These are phyloP conservation scores for Polydrusus cervinus DNA, from an alignment of 2,888 invertebrate species.

Conservation along the genomic window DNA sequence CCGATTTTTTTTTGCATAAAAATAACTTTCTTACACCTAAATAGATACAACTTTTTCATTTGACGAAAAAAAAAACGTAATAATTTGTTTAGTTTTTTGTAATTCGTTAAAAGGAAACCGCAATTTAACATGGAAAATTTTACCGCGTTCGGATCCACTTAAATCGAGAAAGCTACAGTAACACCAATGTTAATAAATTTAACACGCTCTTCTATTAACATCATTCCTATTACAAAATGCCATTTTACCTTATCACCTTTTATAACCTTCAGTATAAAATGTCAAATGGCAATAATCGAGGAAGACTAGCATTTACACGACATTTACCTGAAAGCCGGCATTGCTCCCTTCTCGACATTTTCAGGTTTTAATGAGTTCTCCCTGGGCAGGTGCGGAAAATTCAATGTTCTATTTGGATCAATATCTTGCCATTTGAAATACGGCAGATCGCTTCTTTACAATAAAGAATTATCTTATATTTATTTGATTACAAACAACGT, in stretches of 20 bases:
- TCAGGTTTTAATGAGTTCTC: constrained; percentile 28
- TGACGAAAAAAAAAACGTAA: too few species aligned
- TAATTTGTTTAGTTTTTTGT: too few species aligned
- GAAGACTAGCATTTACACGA: constrained; percentile 24
- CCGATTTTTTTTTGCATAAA: too few species aligned
- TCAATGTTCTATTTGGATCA: background rate
- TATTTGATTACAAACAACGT: background rate
- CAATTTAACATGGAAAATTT: too few species aligned
- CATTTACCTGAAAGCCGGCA: constrained; percentile 24
- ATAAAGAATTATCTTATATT: background rate
- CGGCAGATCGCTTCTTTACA: background rate
- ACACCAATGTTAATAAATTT: background rate
- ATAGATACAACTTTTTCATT: too few species aligned
- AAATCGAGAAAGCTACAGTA: too few species aligned
- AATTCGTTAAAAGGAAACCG: too few species aligned
- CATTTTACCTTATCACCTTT: constrained; percentile 12
- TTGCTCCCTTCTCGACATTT: constrained; percentile 20
- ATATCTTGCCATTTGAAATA: constrained; percentile 7
- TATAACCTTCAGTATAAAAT: constrained; percentile 19
- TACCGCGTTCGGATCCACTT: too few species aligned
- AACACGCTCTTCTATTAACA: background rate
- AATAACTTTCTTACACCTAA: too few species aligned
- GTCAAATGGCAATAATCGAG: constrained; percentile 32
- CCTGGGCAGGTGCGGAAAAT: constrained; percentile 30
- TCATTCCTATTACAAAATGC: background rate